A percentile compares a stretch with the other conserved stretches of the same genome.
phyloP scores from a whole-genome alignment of 2,888 invertebrate genomes.

The Scrobipalpa costella region DNA sequence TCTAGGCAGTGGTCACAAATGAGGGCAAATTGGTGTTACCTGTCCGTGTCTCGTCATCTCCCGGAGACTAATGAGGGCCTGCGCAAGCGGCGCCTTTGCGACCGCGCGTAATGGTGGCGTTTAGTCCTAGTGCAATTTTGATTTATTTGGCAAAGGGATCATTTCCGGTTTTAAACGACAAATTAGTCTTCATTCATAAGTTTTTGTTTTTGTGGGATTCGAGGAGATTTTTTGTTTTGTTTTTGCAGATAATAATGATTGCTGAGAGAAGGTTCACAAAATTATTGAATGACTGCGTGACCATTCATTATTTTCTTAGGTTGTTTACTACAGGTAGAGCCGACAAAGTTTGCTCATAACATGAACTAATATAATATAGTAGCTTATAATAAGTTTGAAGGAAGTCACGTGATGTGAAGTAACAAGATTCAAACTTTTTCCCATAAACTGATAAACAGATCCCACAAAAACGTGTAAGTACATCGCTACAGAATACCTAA shows the following conservation, averaged over 20 bases:
- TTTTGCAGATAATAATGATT: not conserved
- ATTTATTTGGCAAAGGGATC: conserved; percentile 70
- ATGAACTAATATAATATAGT: too few species aligned
- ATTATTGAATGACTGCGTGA: conserved; percentile 18
- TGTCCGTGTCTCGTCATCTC: conserved; percentile 53
- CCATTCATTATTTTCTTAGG: not conserved
- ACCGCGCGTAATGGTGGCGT: conserved; percentile 53
- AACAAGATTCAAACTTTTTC: not conserved
- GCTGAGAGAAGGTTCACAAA: conserved; percentile 9
- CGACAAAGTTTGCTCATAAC: not conserved
- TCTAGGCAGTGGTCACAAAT: conserved; percentile 39
- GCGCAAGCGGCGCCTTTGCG: conserved; percentile 56
- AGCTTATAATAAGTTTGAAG: not conserved
- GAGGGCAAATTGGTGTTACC: conserved; percentile 51
- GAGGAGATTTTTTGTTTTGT: conserved; percentile 9
- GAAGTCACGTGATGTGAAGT: not conserved
- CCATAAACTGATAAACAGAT: not conserved
- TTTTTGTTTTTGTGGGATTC: conserved; percentile 40
- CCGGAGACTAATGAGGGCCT: conserved; percentile 53
- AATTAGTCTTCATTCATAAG: conserved; percentile 54
- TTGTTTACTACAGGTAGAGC: not conserved
- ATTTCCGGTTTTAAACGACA: conserved; percentile 74
- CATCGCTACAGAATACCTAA: conserved; percentile 2
- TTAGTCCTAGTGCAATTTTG: conserved; percentile 70
- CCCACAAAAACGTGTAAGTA: not conserved